Conservation (phyloP, 2,113 vertebrate species). For the Myotis lucifugus region DNA sequence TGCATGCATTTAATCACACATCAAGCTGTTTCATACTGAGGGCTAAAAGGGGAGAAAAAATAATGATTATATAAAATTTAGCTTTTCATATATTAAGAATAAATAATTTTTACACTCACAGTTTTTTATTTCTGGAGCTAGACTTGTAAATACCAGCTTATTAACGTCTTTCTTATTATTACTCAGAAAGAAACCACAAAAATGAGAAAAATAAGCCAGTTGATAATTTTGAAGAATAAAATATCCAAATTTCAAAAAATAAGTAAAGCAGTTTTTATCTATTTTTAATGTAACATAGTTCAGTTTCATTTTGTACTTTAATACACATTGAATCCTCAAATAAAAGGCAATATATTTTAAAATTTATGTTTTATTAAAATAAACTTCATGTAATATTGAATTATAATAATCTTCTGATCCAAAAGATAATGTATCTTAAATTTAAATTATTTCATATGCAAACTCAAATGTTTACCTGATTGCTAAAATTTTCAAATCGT, state of each 20-base stretch:
- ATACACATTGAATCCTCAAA: background rate
- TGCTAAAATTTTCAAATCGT: constrained; percentile 28
- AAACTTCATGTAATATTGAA: background rate
- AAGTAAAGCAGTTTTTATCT: constrained; percentile 26
- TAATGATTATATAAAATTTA: constrained; percentile 46
- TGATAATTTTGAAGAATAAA: constrained; percentile 41
- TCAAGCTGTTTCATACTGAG: background rate
- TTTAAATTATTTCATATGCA: background rate
- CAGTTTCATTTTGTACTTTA: constrained; percentile 34
- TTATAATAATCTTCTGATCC: background rate
- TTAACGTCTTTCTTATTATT: background rate
- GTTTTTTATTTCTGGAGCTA: constrained; percentile 43
- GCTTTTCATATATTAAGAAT: constrained; percentile 52
- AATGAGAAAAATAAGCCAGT: constrained; percentile 44
- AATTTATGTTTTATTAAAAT: constrained; percentile 12
- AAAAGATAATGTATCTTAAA: constrained; percentile 19
- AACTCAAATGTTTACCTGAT: background rate
- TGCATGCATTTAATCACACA: background rate
- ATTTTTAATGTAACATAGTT: constrained; percentile 13
- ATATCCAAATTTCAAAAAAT: background rate
- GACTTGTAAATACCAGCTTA: background rate
- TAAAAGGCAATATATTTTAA: constrained; percentile 27
- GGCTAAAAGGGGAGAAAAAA: constrained; percentile 13
- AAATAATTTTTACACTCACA: constrained; percentile 2
- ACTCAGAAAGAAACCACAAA: constrained; percentile 52